These are phyloP conservation scores for Zophobas morio DNA, from an alignment of 1,140 invertebrate genomes.

Conservation along the genomic window DNA sequence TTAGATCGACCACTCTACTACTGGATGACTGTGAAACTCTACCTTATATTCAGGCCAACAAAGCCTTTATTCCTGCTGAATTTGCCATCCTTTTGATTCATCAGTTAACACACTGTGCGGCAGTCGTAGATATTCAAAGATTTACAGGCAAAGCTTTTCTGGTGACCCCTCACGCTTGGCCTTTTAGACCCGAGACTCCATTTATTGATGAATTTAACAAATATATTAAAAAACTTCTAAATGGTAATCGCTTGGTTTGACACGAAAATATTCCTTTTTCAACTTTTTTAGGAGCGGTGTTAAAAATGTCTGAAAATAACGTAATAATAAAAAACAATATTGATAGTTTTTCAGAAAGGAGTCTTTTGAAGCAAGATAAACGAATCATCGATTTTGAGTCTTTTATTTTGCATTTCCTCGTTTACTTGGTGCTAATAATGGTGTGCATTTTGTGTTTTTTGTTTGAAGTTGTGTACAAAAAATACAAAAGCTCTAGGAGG, in stretches of 20 bases:
- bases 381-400: background rate
- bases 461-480: background rate
- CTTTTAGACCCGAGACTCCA: background rate
- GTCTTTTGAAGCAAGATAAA: conserved; percentile 8
- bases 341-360: background rate
- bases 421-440: background rate
- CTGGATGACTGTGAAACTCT: background rate
- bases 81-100: background rate
- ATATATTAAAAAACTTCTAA: conserved; percentile 18
- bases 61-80: background rate
- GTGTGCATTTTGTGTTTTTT: background rate
- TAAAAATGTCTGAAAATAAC: background rate
- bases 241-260: too few species aligned
- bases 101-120: background rate
- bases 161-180: background rate
- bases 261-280: too few species aligned
- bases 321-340: conserved; percentile 15
- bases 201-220: conserved; percentile 14
- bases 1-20: background rate
- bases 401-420: background rate
- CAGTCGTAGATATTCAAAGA: background rate
- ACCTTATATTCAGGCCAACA: background rate
- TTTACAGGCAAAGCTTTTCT: background rate
- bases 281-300: background rate
- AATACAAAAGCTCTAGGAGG: too few species aligned